Conservation (phyloP, 2,888 invertebrate genomes). For the Drosophila pseudotalamancana region DNA sequence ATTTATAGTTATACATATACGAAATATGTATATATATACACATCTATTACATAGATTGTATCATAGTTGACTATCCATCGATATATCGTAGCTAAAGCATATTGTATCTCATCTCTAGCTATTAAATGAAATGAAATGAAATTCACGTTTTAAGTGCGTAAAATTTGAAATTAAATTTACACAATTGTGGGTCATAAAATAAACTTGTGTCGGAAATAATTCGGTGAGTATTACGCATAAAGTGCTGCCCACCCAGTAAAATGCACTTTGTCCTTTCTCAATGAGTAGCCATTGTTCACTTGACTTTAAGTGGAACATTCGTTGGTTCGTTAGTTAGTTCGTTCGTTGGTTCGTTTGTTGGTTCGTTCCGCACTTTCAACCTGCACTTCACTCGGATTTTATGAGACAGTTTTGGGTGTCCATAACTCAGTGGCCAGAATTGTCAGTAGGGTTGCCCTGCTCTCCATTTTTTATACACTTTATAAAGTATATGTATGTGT, state of each 20-base stretch:
- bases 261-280: conserved; percentile 24
- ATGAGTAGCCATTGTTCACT: conserved; percentile 33
- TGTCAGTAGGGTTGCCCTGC: conserved; percentile 29
- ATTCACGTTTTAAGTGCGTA: too few species aligned
- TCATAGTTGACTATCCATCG: too few species aligned
- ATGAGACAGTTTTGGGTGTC: conserved; percentile 37
- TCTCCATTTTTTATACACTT: conserved; percentile 26
- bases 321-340: not conserved
- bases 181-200: conserved; percentile 4
- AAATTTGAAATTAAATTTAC: not conserved
- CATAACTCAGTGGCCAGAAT: conserved; percentile 43
- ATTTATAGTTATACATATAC: too few species aligned
- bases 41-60: too few species aligned
- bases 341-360: too few species aligned
- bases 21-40: too few species aligned
- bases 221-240: conserved; percentile 2
- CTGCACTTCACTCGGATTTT: conserved; percentile 26
- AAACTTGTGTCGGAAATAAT: not conserved
- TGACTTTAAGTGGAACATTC: conserved; percentile 28
- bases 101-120: too few species aligned
- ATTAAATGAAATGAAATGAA: too few species aligned
- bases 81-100: too few species aligned
- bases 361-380: conserved; percentile 8
- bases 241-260: not conserved
- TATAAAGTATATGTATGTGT: not conserved